Percentiles rank a stretch among this genome's conserved stretches.
Evolutionary conservation across 2,888 invertebrate species (phyloP).

Genomic region (Antheraea assamensis): DNA sequence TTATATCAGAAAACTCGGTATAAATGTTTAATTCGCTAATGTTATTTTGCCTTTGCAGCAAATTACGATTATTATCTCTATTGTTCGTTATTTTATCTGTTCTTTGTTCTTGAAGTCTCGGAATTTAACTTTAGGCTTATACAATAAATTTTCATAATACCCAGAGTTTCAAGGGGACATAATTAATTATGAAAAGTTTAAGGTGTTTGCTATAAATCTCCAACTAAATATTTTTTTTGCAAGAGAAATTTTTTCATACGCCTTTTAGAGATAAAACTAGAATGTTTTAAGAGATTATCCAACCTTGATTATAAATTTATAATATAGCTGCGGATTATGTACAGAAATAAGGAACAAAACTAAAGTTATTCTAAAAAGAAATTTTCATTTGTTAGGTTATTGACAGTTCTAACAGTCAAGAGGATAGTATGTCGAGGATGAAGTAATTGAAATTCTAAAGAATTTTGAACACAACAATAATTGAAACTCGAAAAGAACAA

Average conservation of each 20-base stretch:
- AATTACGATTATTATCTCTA: constrained; percentile 9
- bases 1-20: background rate
- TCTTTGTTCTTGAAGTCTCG: constrained; percentile 4
- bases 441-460: too few relatives aligned
- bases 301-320: constrained; percentile 7
- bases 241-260: constrained; percentile 6
- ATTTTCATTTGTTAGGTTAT: background rate
- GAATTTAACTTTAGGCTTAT: constrained; percentile 1
- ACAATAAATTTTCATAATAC: constrained; percentile 15
- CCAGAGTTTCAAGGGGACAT: background rate
- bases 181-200: constrained; percentile 13
- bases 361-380: background rate
- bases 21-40: constrained; percentile 13
- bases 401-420: background rate
- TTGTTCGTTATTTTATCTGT: constrained; percentile 5
- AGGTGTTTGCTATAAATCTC: constrained; percentile 6
- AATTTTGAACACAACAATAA: too few relatives aligned
- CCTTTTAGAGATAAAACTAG: constrained; percentile 11
- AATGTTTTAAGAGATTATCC: constrained; percentile 12
- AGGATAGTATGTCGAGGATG: background rate
- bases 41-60: background rate
- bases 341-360: background rate
- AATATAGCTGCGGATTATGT: background rate
- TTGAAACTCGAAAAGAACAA: too few relatives aligned
- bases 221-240: background rate